These are phyloP conservation scores for Euphonia xanthogaster DNA, from an alignment of 2,797 vertebrate species.

Conservation along the genomic window DNA sequence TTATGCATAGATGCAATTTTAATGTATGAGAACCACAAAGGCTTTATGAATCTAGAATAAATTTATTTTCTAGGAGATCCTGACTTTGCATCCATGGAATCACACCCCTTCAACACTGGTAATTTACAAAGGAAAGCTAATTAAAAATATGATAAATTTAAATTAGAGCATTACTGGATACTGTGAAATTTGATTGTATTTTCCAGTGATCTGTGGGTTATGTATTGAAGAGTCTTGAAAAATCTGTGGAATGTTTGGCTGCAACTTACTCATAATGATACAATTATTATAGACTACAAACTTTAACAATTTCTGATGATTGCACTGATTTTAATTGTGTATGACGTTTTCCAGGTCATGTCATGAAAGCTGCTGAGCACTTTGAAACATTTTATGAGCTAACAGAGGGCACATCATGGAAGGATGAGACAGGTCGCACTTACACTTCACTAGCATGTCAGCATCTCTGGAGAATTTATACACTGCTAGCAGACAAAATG, in stretches of 20 bases:
- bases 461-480: slow-evolving; percentile 77
- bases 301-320: neutral
- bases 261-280: neutral
- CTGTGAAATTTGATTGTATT: neutral
- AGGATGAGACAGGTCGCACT: slow-evolving; percentile 61
- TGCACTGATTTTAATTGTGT: slow-evolving; percentile 24
- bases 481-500: slow-evolving; percentile 77
- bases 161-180: neutral
- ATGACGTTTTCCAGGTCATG: slow-evolving; percentile 72
- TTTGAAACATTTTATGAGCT: slow-evolving; percentile 82
- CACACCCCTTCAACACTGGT: neutral
- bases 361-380: slow-evolving; percentile 77
- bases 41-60: neutral
- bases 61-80: neutral
- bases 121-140: neutral
- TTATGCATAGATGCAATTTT: neutral
- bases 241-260: neutral
- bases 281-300: neutral
- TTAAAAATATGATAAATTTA: neutral
- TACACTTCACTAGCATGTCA: slow-evolving; percentile 71
- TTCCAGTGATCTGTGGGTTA: neutral
- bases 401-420: slow-evolving; percentile 72
- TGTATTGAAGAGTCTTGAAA: neutral
- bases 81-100: neutral
- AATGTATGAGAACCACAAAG: neutral